Evolutionary conservation across 2,888 invertebrate genomes (phyloP), one percentile per base, ranked within the genome.

Genomic region (Heteromurus nitidus): DNA sequence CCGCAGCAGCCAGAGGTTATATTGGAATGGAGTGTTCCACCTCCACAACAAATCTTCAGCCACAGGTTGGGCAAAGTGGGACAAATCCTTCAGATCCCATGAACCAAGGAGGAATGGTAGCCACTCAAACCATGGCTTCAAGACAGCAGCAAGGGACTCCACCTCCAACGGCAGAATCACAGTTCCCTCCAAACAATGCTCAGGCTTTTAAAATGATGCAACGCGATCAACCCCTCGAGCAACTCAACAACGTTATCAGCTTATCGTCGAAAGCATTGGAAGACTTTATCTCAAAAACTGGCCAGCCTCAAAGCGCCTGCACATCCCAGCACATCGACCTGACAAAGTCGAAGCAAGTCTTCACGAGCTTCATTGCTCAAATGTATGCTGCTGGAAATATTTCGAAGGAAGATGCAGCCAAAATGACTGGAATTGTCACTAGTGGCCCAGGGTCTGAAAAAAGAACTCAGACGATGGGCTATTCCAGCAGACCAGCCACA

Each of bases 331-430:
- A 20, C 16, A 60, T 11, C 28, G 24, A 1, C 7, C 22, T n/a
- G 5, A 7, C 64, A 0, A 50, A 31, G 16, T 62, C 44, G 2
- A 47, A 65, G 30, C 53, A 65, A 36, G 74, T 74, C 55, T 74
- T 53, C 22, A 18, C 36, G 2, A 53, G 64, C n/a, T 74, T 74
- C 30, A 53, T 74, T 26, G 64, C 74, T 11, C 74, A 74, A 55
- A 74, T 74, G 74, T 42, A 26, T 3, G 74, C 74, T 16, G 74
- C 74, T 13, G 74, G 74, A 16, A 74, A 53, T n/a, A 55, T 74
- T 26, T 36, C 74, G 1, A 53, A 18, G 28, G 42, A 64, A 7
- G 74, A 74, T 20, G 74, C 74, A 1, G 28, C 18, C 20, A 53
- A 31, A 36, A 65, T 74, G 65, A n/a, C 11, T 5, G 24, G 42